Conservation (phyloP, 2,888 invertebrate species). For the Beris morrisii region DNA sequence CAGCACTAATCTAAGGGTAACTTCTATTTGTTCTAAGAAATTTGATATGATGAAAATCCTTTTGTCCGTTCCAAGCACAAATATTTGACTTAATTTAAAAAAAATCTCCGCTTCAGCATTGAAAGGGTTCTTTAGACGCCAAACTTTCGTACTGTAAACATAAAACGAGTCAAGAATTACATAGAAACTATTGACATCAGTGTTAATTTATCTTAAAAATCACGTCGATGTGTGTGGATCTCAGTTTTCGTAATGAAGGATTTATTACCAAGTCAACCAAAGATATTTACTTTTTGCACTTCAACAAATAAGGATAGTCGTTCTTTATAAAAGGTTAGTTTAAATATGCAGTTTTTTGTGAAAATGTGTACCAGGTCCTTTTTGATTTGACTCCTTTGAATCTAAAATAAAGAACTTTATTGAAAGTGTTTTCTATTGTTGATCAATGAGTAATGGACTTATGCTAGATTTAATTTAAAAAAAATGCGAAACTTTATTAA, state of each 20-base stretch:
- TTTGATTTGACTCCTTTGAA: too few relatives aligned
- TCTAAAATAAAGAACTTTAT: too few relatives aligned
- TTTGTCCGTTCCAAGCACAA: constrained; percentile 33
- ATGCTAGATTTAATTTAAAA: too few relatives aligned
- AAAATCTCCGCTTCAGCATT: constrained; percentile 1
- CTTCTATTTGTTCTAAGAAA: constrained; percentile 36
- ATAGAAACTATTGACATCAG: background rate
- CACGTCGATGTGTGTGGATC: background rate
- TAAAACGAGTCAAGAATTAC: background rate
- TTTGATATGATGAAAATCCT: constrained; percentile 34
- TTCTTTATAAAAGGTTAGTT: too few relatives aligned
- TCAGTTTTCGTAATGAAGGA: constrained; percentile 1
- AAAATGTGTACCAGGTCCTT: too few relatives aligned
- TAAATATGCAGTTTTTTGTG: too few relatives aligned
- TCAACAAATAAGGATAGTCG: too few relatives aligned
- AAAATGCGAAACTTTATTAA: too few relatives aligned
- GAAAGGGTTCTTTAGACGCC: too few relatives aligned
- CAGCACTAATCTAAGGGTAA: background rate
- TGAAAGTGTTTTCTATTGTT: too few relatives aligned
- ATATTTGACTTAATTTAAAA: constrained; percentile 38
- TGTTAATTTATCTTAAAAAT: background rate
- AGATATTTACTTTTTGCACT: background rate
- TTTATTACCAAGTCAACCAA: constrained; percentile 9
- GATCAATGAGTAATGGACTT: too few relatives aligned
- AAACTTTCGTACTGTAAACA: background rate